These are phyloP conservation scores for Cacatua alba DNA, from an alignment of 2,113 vertebrate genomes.

Conservation along the genomic window DNA sequence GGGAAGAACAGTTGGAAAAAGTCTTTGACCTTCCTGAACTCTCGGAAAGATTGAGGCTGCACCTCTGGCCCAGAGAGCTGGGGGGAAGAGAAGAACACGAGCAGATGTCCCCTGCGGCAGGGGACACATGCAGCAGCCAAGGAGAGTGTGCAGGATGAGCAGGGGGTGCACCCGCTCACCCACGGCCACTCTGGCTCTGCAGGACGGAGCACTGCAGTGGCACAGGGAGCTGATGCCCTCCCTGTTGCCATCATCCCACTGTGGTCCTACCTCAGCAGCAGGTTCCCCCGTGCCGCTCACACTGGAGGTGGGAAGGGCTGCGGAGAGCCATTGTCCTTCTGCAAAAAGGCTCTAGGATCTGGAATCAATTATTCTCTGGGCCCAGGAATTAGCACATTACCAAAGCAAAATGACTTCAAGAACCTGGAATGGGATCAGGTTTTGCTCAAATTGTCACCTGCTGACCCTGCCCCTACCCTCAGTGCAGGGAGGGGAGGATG, in stretches of 20 bases:
- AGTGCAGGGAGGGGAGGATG: not conserved
- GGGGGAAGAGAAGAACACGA: not conserved
- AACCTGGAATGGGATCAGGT: slow-evolving; percentile 9
- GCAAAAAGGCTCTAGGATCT: not conserved
- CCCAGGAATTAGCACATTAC: slow-evolving; percentile 43
- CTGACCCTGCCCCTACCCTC: not conserved
- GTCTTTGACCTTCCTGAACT: slow-evolving; percentile 20
- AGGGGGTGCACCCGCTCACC: not conserved
- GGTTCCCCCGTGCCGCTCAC: fast-evolving
- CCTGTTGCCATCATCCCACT: not conserved
- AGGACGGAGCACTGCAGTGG: not conserved
- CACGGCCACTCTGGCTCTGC: not conserved
- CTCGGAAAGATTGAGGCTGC: not conserved
- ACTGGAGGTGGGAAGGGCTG: slow-evolving; percentile 16
- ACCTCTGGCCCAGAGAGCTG: not conserved
- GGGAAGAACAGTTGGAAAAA: not conserved
- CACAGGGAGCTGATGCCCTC: not conserved
- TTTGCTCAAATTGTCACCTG: slow-evolving; percentile 52
- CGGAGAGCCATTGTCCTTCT: not conserved
- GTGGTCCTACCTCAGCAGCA: not conserved
- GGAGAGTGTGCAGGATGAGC: not conserved
- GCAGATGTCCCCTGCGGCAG: not conserved
- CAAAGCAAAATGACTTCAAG: slow-evolving; percentile 33
- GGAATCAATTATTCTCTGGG: slow-evolving; percentile 24
- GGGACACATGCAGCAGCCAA: not conserved